Evolutionary conservation across 2,797 vertebrate species (phyloP).

Genomic region (Cephalopachus bancanus): DNA sequence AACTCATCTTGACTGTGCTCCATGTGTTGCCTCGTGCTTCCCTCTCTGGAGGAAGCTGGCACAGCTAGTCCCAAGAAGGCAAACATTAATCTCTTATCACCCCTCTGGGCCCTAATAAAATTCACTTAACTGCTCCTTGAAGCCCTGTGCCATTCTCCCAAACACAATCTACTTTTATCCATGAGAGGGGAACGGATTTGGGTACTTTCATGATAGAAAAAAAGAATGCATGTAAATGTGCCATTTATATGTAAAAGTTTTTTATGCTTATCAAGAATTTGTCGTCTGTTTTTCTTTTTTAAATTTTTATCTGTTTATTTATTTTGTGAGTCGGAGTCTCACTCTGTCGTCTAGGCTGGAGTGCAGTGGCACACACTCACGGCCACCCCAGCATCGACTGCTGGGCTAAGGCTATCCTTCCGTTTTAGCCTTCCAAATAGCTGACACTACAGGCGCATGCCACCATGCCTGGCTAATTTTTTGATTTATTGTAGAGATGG

Average conservation of each 20-base stretch:
- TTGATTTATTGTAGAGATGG: no score
- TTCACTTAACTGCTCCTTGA: constrained; percentile 37
- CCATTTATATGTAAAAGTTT: constrained; percentile 53
- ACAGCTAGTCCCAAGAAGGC: background rate
- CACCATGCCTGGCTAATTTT: no score
- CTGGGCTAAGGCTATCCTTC: no score
- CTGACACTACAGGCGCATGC: no score
- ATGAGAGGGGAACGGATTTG: constrained; percentile 7
- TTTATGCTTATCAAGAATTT: constrained; percentile 46
- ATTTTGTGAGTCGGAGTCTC: no score
- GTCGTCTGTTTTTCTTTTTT: constrained; percentile 14
- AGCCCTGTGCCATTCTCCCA: background rate
- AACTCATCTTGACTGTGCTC: background rate
- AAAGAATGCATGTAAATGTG: background rate
- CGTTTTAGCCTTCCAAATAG: no score
- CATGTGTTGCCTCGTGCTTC: background rate
- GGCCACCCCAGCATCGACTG: no score
- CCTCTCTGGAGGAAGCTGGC: background rate
- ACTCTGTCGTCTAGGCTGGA: no score
- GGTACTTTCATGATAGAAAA: background rate
- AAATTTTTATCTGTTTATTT: background rate
- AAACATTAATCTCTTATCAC: background rate
- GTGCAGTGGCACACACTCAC: no score
- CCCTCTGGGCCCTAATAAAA: background rate
- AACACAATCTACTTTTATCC: constrained; percentile 19